Evolutionary conservation across 2,113 vertebrate species (phyloP).

Genomic region (Pampusana beccarii): DNA sequence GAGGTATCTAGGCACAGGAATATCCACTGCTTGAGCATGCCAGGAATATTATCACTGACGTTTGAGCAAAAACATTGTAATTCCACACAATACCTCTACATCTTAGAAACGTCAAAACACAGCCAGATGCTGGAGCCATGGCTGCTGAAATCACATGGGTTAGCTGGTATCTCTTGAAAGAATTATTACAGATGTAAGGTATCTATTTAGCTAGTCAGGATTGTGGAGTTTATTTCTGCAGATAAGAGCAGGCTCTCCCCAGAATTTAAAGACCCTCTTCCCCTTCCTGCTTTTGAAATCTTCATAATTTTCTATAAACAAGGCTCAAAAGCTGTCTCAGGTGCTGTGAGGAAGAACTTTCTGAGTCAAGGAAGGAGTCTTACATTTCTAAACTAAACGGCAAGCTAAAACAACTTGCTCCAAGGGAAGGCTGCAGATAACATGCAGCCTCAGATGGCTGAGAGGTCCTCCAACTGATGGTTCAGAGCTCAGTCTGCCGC

Average conservation of each 20-base stretch:
- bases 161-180: constrained; percentile 55
- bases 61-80: constrained; percentile 73
- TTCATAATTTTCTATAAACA: neutral
- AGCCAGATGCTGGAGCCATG: constrained; percentile 74
- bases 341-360: neutral
- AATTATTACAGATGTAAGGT: constrained; percentile 48
- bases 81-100: constrained; percentile 71
- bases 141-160: constrained; percentile 63
- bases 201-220: constrained; percentile 61
- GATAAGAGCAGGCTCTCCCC: neutral
- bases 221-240: constrained; percentile 30
- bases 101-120: constrained; percentile 75
- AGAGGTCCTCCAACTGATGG: neutral
- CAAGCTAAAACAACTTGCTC: neutral
- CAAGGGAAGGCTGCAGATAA: neutral
- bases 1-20: constrained; percentile 72
- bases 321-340: neutral
- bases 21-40: constrained; percentile 71
- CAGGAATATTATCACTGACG: constrained; percentile 75
- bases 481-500: neutral
- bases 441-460: neutral
- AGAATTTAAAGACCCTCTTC: neutral
- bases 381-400: neutral
- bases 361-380: neutral
- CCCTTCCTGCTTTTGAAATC: neutral